Evolutionary conservation across 2,113 vertebrate species (phyloP).

Genomic region (Rhabdomys dilectus): DNA sequence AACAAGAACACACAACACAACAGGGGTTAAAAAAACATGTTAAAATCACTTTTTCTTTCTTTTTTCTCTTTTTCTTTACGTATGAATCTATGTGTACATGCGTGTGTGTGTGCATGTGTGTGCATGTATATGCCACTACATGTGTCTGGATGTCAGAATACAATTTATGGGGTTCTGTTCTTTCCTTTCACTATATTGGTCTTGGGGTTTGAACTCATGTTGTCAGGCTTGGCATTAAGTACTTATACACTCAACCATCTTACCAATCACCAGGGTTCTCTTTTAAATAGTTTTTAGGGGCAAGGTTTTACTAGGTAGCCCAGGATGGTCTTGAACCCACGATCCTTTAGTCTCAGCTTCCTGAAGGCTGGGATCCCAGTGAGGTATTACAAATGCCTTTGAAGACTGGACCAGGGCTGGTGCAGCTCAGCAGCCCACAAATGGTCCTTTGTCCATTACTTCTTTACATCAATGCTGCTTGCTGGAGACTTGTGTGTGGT

Average conservation of each 20-base stretch:
- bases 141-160: not conserved
- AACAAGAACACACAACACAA: not conserved
- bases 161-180: not conserved
- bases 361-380: not conserved
- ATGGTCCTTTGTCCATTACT: not conserved
- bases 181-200: not conserved
- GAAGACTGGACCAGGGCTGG: not conserved
- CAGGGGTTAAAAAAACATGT: not conserved
- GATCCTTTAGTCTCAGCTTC: not conserved
- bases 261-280: not conserved
- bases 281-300: not conserved
- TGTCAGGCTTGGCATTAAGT: not conserved
- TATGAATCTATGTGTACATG: no score
- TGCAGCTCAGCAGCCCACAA: not conserved
- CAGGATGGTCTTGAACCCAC: not conserved
- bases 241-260: not conserved
- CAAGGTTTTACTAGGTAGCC: not conserved
- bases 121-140: not conserved
- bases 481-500: not conserved
- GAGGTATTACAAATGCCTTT: not conserved
- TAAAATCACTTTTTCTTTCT: not conserved
- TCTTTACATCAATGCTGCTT: not conserved
- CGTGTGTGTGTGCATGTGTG: not conserved
- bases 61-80: no score
- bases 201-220: not conserved